Evolutionary conservation across 1,140 invertebrate genomes (phyloP).

Genomic region (Sarcophaga bullata): DNA sequence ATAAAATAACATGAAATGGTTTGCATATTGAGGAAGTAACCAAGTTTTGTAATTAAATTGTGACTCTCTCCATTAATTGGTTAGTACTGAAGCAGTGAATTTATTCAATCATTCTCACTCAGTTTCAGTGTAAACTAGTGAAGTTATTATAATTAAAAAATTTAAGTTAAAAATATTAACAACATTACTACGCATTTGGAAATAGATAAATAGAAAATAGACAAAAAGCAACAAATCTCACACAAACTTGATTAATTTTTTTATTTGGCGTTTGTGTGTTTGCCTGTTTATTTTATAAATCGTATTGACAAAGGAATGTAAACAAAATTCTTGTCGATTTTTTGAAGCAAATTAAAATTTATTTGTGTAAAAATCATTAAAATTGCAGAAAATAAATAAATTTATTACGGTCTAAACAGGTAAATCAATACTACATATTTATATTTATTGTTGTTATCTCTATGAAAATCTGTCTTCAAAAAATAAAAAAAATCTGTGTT

Average conservation of each 20-base stretch:
- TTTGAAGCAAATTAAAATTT: neutral
- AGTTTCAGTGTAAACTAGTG: slow-evolving; percentile 37
- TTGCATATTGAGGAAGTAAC: neutral
- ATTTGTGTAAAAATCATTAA: neutral
- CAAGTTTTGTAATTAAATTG: neutral
- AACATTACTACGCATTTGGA: slow-evolving; percentile 1
- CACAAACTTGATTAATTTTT: neutral
- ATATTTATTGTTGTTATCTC: neutral
- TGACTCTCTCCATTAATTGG: neutral
- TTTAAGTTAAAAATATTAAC: neutral
- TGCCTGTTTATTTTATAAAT: neutral
- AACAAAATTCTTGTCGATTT: neutral
- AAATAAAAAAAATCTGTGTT: too few relatives aligned
- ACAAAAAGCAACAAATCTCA: neutral
- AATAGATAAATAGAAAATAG: neutral
- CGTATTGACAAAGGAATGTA: neutral
- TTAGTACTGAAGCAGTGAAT: neutral
- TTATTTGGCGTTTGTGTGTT: neutral
- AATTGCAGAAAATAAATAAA: neutral
- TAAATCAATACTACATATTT: neutral
- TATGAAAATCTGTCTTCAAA: too few relatives aligned
- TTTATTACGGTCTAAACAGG: neutral
- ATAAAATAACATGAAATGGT: neutral
- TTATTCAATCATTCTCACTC: neutral
- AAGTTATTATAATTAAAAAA: neutral